These are phyloP conservation scores for Sapayoa aenigma DNA, from an alignment of 2,113 vertebrate species.

Conservation along the genomic window DNA sequence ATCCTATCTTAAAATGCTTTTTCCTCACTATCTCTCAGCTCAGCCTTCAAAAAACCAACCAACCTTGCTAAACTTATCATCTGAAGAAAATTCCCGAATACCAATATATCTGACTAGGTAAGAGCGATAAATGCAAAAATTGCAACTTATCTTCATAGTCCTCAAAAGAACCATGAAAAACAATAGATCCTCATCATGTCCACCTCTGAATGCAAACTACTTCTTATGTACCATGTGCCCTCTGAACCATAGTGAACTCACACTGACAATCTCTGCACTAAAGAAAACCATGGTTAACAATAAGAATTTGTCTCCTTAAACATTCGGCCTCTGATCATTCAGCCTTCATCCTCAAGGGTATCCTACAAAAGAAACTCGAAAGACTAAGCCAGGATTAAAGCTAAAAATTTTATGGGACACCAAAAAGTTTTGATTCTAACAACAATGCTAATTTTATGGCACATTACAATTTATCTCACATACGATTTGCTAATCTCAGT, in stretches of 20 bases:
- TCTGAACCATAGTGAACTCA: not conserved
- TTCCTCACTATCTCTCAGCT: not conserved
- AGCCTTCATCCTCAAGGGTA: not conserved
- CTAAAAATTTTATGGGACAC: not conserved
- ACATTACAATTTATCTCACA: not conserved
- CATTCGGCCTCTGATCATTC: not conserved
- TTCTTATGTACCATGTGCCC: not conserved
- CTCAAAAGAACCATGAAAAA: not conserved
- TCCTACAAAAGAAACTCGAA: not conserved
- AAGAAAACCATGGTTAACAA: not conserved
- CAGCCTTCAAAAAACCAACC: not conserved
- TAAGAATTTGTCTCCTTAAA: not conserved
- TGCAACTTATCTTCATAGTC: not conserved
- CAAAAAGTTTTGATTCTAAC: not conserved
- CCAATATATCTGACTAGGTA: not conserved
- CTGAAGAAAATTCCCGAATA: not conserved
- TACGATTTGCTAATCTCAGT: not conserved
- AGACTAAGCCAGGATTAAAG: not conserved
- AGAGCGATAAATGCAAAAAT: not conserved
- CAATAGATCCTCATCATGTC: not conserved
- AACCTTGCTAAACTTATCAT: not conserved
- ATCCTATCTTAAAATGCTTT: not conserved
- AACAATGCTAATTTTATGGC: not conserved
- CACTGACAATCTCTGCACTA: not conserved
- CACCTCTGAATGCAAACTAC: not conserved